Percentiles rank a stretch among this genome's conserved stretches.
phyloP scores from a whole-genome alignment of 2,797 vertebrate species.

The Simalia tracyae region DNA sequence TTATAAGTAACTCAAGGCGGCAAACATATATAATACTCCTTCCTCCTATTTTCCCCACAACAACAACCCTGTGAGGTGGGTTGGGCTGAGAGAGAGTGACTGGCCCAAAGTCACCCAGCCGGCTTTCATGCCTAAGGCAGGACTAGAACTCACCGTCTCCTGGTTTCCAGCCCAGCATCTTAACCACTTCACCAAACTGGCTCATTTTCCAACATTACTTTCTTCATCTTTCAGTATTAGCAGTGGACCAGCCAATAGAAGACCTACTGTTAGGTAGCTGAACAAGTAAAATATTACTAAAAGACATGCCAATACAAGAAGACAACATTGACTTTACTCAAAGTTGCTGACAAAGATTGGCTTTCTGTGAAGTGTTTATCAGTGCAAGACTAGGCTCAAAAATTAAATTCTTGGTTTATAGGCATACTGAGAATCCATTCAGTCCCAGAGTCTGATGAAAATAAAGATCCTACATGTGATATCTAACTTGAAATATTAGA shows the following conservation, averaged over 20 bases:
- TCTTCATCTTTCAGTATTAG: background rate
- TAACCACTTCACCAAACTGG: too few species aligned
- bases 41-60: too few species aligned
- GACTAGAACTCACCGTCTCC: too few species aligned
- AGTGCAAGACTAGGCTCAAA: background rate
- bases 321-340: background rate
- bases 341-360: background rate
- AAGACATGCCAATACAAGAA: background rate
- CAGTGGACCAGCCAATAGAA: background rate
- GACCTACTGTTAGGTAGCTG: background rate
- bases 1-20: too few species aligned
- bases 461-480: background rate
- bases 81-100: too few species aligned
- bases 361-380: background rate
- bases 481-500: background rate
- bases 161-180: too few species aligned
- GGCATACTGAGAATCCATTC: background rate
- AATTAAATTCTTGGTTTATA: background rate
- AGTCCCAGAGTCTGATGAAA: background rate
- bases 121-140: too few species aligned
- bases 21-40: too few species aligned
- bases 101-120: too few species aligned
- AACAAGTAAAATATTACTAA: background rate
- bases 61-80: too few species aligned
- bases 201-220: background rate